These are phyloP conservation scores for Gnathonemus echidnorhynchus DNA, from an alignment of 2,113 vertebrate species.

Conservation along the genomic window DNA sequence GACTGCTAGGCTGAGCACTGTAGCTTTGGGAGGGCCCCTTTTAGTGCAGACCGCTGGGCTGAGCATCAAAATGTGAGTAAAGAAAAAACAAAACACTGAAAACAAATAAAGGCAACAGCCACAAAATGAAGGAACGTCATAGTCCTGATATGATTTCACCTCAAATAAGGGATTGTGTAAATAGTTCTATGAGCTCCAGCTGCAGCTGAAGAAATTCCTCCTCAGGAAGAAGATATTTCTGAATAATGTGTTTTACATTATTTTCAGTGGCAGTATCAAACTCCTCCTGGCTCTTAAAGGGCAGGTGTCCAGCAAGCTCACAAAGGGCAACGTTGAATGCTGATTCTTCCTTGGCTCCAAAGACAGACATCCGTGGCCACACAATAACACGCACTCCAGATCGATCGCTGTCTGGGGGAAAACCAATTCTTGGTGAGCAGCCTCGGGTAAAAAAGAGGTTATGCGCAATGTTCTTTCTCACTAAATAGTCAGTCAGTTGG, in stretches of 20 bases:
- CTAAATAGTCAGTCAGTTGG: slow-evolving; percentile 64
- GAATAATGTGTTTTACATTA: slow-evolving; percentile 56
- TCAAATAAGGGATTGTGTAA: slow-evolving; percentile 21
- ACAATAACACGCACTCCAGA: slow-evolving; percentile 68
- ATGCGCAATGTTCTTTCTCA: slow-evolving; percentile 64
- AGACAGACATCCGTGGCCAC: slow-evolving; percentile 72
- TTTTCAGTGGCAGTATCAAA: slow-evolving; percentile 64
- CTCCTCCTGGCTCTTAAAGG: slow-evolving; percentile 65
- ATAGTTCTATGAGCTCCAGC: slow-evolving; percentile 51
- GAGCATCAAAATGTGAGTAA: neutral
- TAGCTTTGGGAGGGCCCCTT: too few species aligned
- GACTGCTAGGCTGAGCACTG: too few species aligned
- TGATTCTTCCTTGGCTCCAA: slow-evolving; percentile 69
- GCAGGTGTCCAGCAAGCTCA: slow-evolving; percentile 83
- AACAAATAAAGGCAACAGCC: neutral
- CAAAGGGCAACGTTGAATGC: slow-evolving; percentile 85
- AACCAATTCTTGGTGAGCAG: slow-evolving; percentile 43
- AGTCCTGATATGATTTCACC: neutral
- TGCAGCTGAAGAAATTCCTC: slow-evolving; percentile 54
- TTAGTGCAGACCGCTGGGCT: too few species aligned
- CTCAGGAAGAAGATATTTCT: slow-evolving; percentile 58
- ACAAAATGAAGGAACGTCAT: neutral
- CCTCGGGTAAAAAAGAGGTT: slow-evolving; percentile 81
- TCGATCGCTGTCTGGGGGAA: neutral
- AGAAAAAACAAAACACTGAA: neutral